Evolutionary conservation across 2,113 vertebrate species (phyloP).

Genomic region (Oncorhynchus gorbuscha): DNA sequence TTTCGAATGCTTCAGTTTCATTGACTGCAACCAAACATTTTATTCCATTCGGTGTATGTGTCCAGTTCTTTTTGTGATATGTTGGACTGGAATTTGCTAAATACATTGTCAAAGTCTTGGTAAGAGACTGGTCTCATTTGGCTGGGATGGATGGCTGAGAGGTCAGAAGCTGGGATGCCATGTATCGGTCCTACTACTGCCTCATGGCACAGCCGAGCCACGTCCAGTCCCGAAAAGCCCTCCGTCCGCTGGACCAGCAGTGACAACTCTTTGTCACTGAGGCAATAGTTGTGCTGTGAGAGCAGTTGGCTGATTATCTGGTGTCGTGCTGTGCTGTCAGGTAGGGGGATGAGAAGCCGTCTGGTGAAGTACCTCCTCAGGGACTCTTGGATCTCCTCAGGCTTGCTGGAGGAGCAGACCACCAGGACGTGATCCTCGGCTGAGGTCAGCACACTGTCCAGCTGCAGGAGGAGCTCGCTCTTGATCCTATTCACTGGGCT

Average conservation of each 20-base stretch:
- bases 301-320: slow-evolving; percentile 99
- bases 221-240: slow-evolving; percentile 95
- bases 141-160: slow-evolving; percentile 91
- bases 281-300: slow-evolving; percentile 99
- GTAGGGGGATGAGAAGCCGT: slow-evolving; percentile 96
- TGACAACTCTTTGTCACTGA: slow-evolving; percentile 97
- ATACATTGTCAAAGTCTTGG: slow-evolving; percentile 99
- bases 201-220: slow-evolving; percentile 96
- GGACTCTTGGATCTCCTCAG: slow-evolving; percentile 96
- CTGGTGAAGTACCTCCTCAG: slow-evolving; percentile 98
- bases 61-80: slow-evolving; percentile 99
- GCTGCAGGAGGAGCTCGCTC: slow-evolving; percentile 95
- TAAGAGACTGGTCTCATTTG: slow-evolving; percentile 97
- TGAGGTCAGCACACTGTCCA: slow-evolving; percentile 92
- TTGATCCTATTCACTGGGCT: slow-evolving; percentile 92
- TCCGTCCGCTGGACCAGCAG: slow-evolving; percentile 97
- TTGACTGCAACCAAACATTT: slow-evolving; percentile 99
- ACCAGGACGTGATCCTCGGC: slow-evolving; percentile 95
- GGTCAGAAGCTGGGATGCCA: slow-evolving; percentile 87
- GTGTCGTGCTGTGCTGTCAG: slow-evolving; percentile 94
- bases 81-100: slow-evolving; percentile 99
- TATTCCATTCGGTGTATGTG: slow-evolving; percentile 99
- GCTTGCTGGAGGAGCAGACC: slow-evolving; percentile 97
- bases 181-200: slow-evolving; percentile 91
- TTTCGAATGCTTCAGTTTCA: slow-evolving; percentile 63